Evolutionary conservation across 2,113 vertebrate species (phyloP), one percentile per base, ranked within the genome.

Genomic region (Zapus hudsonius): DNA sequence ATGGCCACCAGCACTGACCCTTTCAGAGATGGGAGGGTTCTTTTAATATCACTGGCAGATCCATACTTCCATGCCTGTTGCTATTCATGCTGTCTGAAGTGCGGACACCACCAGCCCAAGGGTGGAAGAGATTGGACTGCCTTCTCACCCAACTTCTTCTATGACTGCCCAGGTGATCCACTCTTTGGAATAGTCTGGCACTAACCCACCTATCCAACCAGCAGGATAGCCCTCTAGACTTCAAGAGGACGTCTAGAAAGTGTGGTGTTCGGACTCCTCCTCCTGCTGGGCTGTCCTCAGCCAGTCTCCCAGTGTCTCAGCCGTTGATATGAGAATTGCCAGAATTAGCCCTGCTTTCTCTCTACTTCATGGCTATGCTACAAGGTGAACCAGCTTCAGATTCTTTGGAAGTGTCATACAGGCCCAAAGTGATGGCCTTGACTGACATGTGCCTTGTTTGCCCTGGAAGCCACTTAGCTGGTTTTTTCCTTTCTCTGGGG

Each of bases 31-130:
- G 9, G 47, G 55, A 92, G 36, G 13, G 23, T 22, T 20, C 63
- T 47, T 6, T 36, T 64, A 57, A 67, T 23, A 59, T 23, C 20
- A 17, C 7, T 55, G 44, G 25, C n/a, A 1, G 0, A 17, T 29
- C 11, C 3, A 12, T 3, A 70, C 88, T 55, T 38, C 16, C 3
- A 17, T 20, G 33, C 81, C 44, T 5, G 2, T 23, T 16, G 15
- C 27, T 40, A 44, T 3, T 44, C 19, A 19, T 0, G 0, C 4
- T 1, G 0, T 36, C 55, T 73, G 5, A 74, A 23, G 38, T 19
- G 12, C 63, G 76, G 81, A 66, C 36, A 22, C 27, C 3, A 36
- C 2, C 0, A 1, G 13, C 4, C 20, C 16, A 10, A 59, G 47
- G 52, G 23, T 8, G 25, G n/a, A 19, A 44, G 57, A 52, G 7